Conservation (phyloP, 1,140 invertebrate genomes). For the Drosophila teissieri region DNA sequence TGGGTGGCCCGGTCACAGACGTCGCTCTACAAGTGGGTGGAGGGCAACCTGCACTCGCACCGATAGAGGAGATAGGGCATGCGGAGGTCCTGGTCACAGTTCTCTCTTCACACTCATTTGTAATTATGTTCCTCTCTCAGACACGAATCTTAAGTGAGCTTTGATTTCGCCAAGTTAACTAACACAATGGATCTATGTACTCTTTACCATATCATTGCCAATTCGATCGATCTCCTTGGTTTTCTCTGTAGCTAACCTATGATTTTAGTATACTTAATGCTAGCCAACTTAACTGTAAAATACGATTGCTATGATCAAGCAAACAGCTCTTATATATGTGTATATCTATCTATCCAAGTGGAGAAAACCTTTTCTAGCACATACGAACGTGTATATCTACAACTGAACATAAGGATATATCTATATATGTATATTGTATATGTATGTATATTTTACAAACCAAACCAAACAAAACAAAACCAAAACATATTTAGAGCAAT, state of each 20-base stretch:
- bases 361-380: slow-evolving; percentile 65
- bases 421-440: slow-evolving; percentile 75
- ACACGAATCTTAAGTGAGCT: slow-evolving; percentile 41
- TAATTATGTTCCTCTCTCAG: slow-evolving; percentile 76
- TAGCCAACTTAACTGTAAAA: slow-evolving; percentile 31
- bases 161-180: slow-evolving; percentile 47
- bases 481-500: slow-evolving; percentile 66
- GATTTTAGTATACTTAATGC: slow-evolving; percentile 19
- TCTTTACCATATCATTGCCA: slow-evolving; percentile 78
- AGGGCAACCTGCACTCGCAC: slow-evolving; percentile 78
- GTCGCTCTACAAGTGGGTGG: slow-evolving; percentile 83
- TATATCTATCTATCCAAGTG: slow-evolving; percentile 33
- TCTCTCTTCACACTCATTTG: slow-evolving; percentile 62
- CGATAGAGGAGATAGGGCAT: slow-evolving; percentile 52
- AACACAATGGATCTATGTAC: slow-evolving; percentile 53
- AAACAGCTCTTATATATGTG: slow-evolving; percentile 37
- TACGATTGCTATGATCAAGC: slow-evolving; percentile 41
- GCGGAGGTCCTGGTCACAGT: not conserved
- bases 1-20: slow-evolving; percentile 83
- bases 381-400: slow-evolving; percentile 58
- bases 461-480: slow-evolving; percentile 7
- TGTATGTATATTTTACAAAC: slow-evolving; percentile 82
- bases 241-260: slow-evolving; percentile 40
- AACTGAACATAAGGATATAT: slow-evolving; percentile 72
- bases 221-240: slow-evolving; percentile 65